A percentile compares a stretch with the other conserved stretches of the same genome.
Evolutionary conservation across 2,797 vertebrate species (phyloP).

Genomic region (Phylloscopus collybita): DNA sequence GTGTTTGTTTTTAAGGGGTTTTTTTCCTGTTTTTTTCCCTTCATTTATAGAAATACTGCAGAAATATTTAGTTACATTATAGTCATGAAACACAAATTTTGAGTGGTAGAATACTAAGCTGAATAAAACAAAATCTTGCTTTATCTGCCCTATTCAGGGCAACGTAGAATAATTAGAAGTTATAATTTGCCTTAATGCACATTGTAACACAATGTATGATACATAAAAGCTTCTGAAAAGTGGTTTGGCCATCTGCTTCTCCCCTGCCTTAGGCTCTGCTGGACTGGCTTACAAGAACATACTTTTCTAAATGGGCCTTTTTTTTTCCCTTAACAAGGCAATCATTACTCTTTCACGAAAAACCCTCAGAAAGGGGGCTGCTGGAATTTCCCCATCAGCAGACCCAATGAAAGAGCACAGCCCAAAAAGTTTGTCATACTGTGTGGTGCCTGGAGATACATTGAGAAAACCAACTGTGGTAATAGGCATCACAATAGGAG

Average conservation of each 20-base stretch:
- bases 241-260: neutral
- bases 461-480: constrained; percentile 26
- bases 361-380: neutral
- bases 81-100: neutral
- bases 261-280: neutral
- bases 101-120: neutral
- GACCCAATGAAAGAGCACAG: constrained; percentile 48
- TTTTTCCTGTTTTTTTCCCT: neutral
- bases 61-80: neutral
- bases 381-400: constrained; percentile 67
- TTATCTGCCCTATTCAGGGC: neutral
- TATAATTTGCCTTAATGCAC: neutral
- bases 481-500: neutral
- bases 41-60: neutral
- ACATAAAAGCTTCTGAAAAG: neutral
- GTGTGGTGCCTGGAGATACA: constrained; percentile 31
- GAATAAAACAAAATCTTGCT: neutral
- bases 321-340: neutral
- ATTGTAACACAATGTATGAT: neutral
- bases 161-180: neutral
- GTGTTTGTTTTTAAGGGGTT: neutral
- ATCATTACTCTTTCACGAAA: neutral
- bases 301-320: neutral
- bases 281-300: neutral
- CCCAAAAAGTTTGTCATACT: constrained; percentile 33